Evolutionary conservation across 1,140 invertebrate genomes (phyloP).

Genomic region (Drosophila carrolli): DNA sequence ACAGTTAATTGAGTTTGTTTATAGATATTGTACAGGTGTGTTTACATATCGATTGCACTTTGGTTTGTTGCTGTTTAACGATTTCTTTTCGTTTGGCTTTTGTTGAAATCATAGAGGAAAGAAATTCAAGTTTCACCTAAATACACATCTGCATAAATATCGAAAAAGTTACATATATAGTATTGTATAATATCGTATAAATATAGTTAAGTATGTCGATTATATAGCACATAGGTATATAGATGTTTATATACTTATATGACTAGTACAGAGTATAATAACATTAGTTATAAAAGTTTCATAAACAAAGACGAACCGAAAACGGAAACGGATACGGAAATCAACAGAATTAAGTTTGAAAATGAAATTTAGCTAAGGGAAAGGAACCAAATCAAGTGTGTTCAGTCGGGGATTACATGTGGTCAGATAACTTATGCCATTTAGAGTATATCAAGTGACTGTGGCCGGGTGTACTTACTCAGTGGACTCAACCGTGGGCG

Average conservation of each 20-base stretch:
- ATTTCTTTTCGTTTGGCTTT: conserved; percentile 39
- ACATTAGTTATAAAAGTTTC: conserved; percentile 11
- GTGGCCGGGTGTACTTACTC: conserved; percentile 91
- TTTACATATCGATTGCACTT: conserved; percentile 50
- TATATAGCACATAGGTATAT: conserved; percentile 70
- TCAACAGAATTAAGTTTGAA: conserved; percentile 1
- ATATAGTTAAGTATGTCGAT: conserved; percentile 55
- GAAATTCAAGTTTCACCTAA: conserved; percentile 71
- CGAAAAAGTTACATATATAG: conserved; percentile 70
- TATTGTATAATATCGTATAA: conserved; percentile 32
- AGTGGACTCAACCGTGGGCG: conserved; percentile 96
- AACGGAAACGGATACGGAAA: neutral
- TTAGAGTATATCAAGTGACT: neutral
- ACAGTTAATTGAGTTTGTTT: conserved; percentile 4
- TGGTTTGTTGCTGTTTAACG: conserved; percentile 72
- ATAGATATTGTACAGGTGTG: conserved; percentile 24
- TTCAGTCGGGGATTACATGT: conserved; percentile 21
- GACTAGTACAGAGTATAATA: conserved; percentile 42
- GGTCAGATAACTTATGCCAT: neutral
- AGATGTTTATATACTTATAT: conserved; percentile 54
- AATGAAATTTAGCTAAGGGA: conserved; percentile 27
- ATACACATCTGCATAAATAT: conserved; percentile 78
- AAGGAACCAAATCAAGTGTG: conserved; percentile 30
- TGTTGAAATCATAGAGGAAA: conserved; percentile 56
- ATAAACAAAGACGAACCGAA: conserved; percentile 5